phyloP scores from a whole-genome alignment of 2,888 invertebrate species.

The Xanthorhoe spadicearia region DNA sequence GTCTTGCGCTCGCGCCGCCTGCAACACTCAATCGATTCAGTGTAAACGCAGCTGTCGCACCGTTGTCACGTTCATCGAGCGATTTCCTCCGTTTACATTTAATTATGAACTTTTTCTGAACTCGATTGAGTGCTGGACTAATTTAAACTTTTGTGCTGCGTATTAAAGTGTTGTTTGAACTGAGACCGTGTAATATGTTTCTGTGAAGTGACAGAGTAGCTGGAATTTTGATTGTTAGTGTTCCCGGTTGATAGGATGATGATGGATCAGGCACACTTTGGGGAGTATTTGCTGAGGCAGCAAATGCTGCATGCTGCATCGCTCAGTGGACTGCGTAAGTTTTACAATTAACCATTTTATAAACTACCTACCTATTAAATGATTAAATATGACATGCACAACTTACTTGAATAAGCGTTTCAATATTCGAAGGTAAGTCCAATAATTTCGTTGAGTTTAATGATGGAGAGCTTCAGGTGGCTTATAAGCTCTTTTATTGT shows the following conservation, averaged over 20 bases:
- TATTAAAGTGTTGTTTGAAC: conserved; percentile 46
- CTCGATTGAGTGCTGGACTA: conserved; percentile 51
- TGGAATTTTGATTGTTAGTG: conserved; percentile 53
- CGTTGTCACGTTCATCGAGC: conserved; percentile 61
- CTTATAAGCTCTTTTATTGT: not conserved
- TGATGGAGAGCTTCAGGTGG: too few species aligned
- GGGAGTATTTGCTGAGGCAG: conserved; percentile 80
- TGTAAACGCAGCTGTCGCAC: conserved; percentile 75
- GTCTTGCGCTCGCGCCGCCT: conserved; percentile 79
- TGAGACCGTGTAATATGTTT: conserved; percentile 58
- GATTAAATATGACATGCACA: too few species aligned
- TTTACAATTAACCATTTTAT: conserved; percentile 28
- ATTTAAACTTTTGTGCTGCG: conserved; percentile 43
- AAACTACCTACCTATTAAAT: not conserved
- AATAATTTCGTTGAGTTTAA: too few species aligned
- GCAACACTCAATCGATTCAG: conserved; percentile 62
- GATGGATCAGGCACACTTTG: conserved; percentile 82
- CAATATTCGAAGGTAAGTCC: too few species aligned
- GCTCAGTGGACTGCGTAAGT: conserved; percentile 76
- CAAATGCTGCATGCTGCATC: conserved; percentile 81
- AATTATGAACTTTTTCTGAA: conserved; percentile 72
- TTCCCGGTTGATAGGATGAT: conserved; percentile 65
- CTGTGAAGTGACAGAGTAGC: conserved; percentile 70
- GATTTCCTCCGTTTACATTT: conserved; percentile 56
- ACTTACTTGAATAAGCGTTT: too few species aligned